Percentiles rank a stretch among this genome's conserved stretches.
Conservation (phyloP, 2,797 vertebrate species). For the Hypotaenidia philippensis region DNA sequence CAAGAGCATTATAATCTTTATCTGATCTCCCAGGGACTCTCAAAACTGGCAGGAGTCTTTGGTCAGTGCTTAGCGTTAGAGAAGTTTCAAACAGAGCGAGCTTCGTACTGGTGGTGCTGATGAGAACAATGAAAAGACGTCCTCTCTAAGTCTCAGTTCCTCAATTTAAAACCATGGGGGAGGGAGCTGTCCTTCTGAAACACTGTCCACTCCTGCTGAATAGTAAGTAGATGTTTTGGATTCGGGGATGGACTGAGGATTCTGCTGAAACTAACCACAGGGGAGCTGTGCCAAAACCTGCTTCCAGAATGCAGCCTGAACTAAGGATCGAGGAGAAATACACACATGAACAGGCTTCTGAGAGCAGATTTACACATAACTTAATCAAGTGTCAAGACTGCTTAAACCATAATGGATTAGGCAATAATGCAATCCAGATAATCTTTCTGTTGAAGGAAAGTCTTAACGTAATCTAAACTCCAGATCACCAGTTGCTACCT, state of each 20-base stretch:
- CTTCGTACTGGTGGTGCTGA: background rate
- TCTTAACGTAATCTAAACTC: fast-evolving
- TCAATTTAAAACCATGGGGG: background rate
- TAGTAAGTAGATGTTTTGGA: background rate
- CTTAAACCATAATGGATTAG: constrained; percentile 1
- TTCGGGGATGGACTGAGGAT: background rate
- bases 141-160: background rate
- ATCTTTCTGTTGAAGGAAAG: background rate
- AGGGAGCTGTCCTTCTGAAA: background rate
- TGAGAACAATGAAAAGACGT: background rate
- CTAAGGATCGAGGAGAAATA: background rate
- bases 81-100: background rate
- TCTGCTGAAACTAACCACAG: background rate
- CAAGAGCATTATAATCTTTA: background rate
- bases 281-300: background rate
- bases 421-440: constrained; percentile 20
- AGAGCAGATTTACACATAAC: constrained; percentile 16
- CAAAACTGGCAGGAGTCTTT: background rate
- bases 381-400: constrained; percentile 10
- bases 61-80: background rate
- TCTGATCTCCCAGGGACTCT: background rate
- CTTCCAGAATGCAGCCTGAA: background rate
- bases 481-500: background rate
- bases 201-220: fast-evolving
- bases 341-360: background rate